phyloP scores from a whole-genome alignment of 2,113 vertebrate species.

The Synchiropus splendidus region DNA sequence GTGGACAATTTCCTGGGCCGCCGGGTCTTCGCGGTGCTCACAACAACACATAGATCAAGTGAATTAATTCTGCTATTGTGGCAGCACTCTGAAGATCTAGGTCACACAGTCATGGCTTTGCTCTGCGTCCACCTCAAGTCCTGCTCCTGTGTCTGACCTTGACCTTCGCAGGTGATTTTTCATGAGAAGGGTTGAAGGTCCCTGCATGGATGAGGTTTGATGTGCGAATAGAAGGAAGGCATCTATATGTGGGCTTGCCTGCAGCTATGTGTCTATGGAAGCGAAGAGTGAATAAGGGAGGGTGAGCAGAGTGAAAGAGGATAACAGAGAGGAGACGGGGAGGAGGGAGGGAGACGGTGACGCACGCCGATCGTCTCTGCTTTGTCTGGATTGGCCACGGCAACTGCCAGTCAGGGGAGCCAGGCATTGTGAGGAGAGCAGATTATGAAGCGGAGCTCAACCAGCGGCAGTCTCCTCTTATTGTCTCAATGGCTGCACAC shows the following conservation, averaged over 20 bases:
- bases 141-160: constrained; percentile 57
- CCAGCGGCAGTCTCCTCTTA: constrained; percentile 62
- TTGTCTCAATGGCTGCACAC: constrained; percentile 74
- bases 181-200: too few species aligned
- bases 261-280: constrained; percentile 51
- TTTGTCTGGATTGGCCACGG: constrained; percentile 45
- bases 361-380: constrained; percentile 56
- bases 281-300: constrained; percentile 33
- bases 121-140: constrained; percentile 5
- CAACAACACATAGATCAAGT: constrained; percentile 58
- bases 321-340: constrained; percentile 11
- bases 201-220: constrained; percentile 28
- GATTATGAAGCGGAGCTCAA: constrained; percentile 70
- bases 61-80: constrained; percentile 62
- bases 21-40: constrained; percentile 36
- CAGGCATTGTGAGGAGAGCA: constrained; percentile 65
- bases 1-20: constrained; percentile 55
- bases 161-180: constrained; percentile 54
- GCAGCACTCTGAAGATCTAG: constrained; percentile 52
- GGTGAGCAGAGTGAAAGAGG: constrained; percentile 32
- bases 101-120: constrained; percentile 45
- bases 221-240: constrained; percentile 28
- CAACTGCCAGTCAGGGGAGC: constrained; percentile 56
- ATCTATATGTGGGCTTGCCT: constrained; percentile 52
- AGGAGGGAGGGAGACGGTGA: constrained; percentile 46